Conservation (phyloP, 2,888 invertebrate genomes). For the Caenorhabditis auriculariae region DNA sequence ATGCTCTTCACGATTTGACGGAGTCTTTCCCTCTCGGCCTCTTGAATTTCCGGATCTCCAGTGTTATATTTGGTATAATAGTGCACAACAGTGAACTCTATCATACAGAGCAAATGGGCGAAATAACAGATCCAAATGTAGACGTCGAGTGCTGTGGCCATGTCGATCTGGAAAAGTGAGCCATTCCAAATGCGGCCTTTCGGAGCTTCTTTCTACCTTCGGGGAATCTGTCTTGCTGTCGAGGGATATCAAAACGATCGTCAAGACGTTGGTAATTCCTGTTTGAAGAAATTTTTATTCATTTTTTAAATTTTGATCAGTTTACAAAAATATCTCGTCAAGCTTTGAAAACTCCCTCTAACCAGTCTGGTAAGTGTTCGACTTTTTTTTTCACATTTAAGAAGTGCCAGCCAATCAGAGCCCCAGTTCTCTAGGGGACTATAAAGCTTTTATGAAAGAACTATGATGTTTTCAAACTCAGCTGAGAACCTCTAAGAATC, state of each 20-base stretch:
- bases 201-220: constrained; percentile 72
- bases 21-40: constrained; percentile 39
- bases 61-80: constrained; percentile 75
- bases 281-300: too few species aligned
- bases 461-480: too few species aligned
- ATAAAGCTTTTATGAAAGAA: too few species aligned
- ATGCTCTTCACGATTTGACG: constrained; percentile 44
- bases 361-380: too few species aligned
- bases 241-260: constrained; percentile 65
- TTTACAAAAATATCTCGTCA: not conserved
- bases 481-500: too few species aligned
- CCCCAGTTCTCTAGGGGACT: not conserved
- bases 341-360: too few species aligned
- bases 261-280: constrained; percentile 55
- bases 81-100: constrained; percentile 94
- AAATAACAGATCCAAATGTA: constrained; percentile 85
- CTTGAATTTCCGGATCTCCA: constrained; percentile 54
- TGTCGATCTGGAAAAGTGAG: constrained; percentile 73
- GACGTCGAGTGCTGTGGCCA: constrained; percentile 92
- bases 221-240: constrained; percentile 82
- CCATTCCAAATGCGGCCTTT: not conserved
- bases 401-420: not conserved
- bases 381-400: too few species aligned
- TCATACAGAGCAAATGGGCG: constrained; percentile 85
- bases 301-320: too few species aligned